These are phyloP conservation scores for Serranochromis macrocephalus DNA, from an alignment of 2,113 vertebrate genomes.

Conservation along the genomic window DNA sequence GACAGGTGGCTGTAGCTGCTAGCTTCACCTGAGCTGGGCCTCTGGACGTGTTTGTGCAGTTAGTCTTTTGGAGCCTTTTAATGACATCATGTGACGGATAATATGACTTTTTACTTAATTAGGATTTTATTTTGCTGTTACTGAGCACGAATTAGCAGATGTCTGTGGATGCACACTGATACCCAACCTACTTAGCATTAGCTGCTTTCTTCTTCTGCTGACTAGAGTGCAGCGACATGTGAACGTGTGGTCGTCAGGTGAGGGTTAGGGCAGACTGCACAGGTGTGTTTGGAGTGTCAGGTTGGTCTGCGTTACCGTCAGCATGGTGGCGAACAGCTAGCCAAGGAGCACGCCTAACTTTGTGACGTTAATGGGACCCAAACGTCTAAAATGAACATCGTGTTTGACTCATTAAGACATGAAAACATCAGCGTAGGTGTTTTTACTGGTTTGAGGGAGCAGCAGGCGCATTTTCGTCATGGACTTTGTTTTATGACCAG, in stretches of 20 bases:
- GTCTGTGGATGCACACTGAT: not conserved
- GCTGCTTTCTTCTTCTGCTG: not conserved
- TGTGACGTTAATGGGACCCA: not conserved
- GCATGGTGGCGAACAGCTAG: not conserved
- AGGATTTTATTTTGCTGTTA: not conserved
- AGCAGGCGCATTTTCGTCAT: not conserved
- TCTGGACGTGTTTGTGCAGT: not conserved
- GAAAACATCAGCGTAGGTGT: not conserved
- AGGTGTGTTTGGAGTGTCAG: not conserved
- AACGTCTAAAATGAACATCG: fast-evolving
- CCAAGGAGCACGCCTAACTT: not conserved
- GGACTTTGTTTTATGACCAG: not conserved
- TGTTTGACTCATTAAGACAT: fast-evolving
- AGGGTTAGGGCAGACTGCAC: not conserved
- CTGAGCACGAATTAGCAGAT: not conserved
- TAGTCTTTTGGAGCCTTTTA: not conserved
- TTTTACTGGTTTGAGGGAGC: not conserved
- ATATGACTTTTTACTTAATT: not conserved
- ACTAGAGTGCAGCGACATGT: not conserved
- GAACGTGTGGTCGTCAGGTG: not conserved
- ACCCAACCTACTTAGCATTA: not conserved
- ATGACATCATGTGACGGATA: not conserved
- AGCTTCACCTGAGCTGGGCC: not conserved
- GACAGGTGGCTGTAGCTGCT: not conserved
- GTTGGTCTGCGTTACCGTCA: not conserved